Conservation (phyloP, 2,888 invertebrate species). For the Choreutis nemorana region DNA sequence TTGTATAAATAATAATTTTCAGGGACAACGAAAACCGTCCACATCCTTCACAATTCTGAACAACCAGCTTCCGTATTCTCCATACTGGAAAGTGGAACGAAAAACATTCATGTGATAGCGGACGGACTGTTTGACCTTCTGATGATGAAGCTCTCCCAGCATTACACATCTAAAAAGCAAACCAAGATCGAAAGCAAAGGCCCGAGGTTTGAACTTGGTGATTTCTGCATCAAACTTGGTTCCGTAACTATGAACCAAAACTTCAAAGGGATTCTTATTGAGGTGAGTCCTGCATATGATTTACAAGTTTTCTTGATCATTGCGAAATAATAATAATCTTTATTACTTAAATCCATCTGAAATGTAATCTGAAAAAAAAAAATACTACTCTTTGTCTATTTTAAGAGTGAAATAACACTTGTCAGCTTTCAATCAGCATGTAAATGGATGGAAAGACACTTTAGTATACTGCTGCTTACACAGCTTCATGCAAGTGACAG, state of each 20-base stretch:
- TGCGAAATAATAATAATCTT: too few species aligned
- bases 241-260: constrained; percentile 91
- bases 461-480: too few species aligned
- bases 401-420: too few species aligned
- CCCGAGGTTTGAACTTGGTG: constrained; percentile 85
- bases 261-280: constrained; percentile 92
- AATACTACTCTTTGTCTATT: too few species aligned
- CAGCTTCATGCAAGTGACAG: too few species aligned
- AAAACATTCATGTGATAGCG: constrained; percentile 87
- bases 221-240: constrained; percentile 93
- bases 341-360: too few species aligned
- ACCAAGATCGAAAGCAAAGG: constrained; percentile 91
- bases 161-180: constrained; percentile 90
- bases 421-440: too few species aligned
- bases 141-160: constrained; percentile 87
- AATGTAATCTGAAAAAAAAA: too few species aligned
- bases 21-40: constrained; percentile 83
- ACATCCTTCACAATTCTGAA: constrained; percentile 95
- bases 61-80: constrained; percentile 95
- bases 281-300: too few species aligned
- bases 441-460: too few species aligned
- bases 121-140: constrained; percentile 91
- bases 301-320: too few species aligned
- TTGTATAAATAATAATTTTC: constrained; percentile 13
- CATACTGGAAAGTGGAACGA: constrained; percentile 85